Conservation (phyloP, 2,888 invertebrate species). For the Aromia moschata region DNA sequence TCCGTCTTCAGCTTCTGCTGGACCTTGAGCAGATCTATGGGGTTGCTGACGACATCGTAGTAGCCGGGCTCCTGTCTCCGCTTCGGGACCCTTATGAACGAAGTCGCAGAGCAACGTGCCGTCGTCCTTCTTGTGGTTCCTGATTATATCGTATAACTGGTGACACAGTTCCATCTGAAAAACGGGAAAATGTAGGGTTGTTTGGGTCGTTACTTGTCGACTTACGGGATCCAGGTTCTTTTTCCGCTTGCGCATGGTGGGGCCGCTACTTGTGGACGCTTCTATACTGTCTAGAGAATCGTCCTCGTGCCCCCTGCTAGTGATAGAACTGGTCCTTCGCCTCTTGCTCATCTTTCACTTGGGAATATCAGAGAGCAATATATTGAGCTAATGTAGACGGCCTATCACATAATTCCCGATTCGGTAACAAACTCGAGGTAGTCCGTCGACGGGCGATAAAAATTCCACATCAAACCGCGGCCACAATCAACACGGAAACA, state of each 20-base stretch:
- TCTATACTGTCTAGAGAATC: slow-evolving; percentile 76
- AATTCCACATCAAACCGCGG: neutral
- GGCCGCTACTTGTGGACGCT: slow-evolving; percentile 66
- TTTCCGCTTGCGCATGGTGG: slow-evolving; percentile 68
- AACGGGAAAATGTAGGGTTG: too few species aligned
- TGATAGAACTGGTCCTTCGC: slow-evolving; percentile 84
- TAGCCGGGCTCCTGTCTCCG: slow-evolving; percentile 90
- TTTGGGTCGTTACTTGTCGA: too few species aligned
- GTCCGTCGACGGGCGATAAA: neutral
- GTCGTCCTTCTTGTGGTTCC: slow-evolving; percentile 92
- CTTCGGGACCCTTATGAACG: slow-evolving; percentile 94
- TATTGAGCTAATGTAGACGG: neutral
- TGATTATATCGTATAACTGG: slow-evolving; percentile 90
- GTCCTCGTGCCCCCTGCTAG: slow-evolving; percentile 78
- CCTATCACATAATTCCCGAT: neutral
- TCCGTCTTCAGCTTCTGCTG: slow-evolving; percentile 98
- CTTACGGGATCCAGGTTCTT: slow-evolving; percentile 81
- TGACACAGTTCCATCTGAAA: slow-evolving; percentile 85
- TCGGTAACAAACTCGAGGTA: neutral
- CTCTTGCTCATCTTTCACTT: slow-evolving; percentile 74
- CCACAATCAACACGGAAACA: slow-evolving; percentile 6
- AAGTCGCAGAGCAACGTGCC: slow-evolving; percentile 89
- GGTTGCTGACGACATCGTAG: slow-evolving; percentile 91
- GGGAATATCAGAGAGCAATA: slow-evolving; percentile 12
- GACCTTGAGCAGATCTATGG: slow-evolving; percentile 94